phyloP scores from a whole-genome alignment of 2,797 vertebrate genomes.

The Poecile montanus region DNA sequence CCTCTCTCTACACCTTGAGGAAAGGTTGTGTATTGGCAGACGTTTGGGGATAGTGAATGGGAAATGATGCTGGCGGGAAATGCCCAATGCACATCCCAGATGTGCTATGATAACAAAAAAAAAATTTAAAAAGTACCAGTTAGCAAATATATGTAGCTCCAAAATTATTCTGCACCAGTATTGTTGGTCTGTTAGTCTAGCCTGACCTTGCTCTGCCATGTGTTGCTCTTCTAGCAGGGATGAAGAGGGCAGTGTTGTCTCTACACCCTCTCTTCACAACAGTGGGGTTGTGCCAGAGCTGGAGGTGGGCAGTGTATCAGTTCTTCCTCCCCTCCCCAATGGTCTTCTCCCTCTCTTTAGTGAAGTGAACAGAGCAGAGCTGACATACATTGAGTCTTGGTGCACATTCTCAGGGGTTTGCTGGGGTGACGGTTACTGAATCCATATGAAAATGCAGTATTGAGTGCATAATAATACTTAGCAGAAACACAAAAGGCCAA shows the following conservation, averaged over 20 bases:
- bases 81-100: not conserved
- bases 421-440: not conserved
- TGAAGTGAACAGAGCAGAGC: not conserved
- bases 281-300: not conserved
- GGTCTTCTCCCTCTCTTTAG: not conserved
- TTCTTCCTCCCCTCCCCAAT: rapidly evolving
- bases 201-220: not conserved
- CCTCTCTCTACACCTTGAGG: not conserved
- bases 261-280: not conserved
- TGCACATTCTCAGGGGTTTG: not conserved
- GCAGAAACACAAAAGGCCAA: not conserved
- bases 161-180: not conserved
- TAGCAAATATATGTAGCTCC: not conserved
- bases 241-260: not conserved
- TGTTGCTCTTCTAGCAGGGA: not conserved
- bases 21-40: not conserved
- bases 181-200: not conserved
- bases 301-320: not conserved
- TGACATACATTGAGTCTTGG: not conserved
- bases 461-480: not conserved
- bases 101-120: not conserved
- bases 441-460: not conserved
- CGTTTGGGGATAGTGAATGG: not conserved
- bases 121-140: not conserved
- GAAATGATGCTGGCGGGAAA: not conserved